Evolutionary conservation across 37 sponge, comb jelly and placozoan genomes (phyloP).

Genomic region (Ephydatia muelleri): DNA sequence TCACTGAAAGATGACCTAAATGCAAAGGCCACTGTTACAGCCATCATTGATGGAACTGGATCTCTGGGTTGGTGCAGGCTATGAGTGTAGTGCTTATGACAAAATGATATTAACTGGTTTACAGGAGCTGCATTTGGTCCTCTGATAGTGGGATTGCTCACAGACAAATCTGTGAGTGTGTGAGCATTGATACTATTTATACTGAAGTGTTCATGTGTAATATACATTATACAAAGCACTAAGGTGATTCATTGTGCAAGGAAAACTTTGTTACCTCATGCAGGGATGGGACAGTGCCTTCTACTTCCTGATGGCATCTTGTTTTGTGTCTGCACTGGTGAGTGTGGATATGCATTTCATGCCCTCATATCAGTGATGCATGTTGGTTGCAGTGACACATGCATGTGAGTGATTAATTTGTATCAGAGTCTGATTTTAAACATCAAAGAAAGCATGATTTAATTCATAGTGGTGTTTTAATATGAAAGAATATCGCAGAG

Average conservation of each 20-base stretch:
- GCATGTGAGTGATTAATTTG: no score
- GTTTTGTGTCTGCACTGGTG: conserved; percentile 72
- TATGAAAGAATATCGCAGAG: no score
- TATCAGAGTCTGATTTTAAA: no score
- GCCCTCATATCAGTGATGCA: no score
- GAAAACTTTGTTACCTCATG: no score
- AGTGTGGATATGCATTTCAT: conserved; percentile 11
- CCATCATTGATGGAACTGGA: conserved; percentile 87
- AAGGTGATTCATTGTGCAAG: no score
- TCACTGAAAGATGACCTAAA: conserved; percentile 63
- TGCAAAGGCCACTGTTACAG: conserved; percentile 87
- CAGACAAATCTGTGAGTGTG: conserved; percentile 8
- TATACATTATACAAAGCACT: no score
- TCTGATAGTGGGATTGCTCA: conserved; percentile 44
- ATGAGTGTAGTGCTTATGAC: background rate
- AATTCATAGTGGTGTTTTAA: no score
- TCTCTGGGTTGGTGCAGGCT: conserved; percentile 48
- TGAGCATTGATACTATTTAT: background rate
- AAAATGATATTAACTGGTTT: background rate
- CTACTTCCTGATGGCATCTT: conserved; percentile 78
- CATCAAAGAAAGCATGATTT: no score
- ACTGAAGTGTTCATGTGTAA: background rate
- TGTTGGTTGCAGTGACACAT: no score
- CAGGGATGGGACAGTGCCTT: conserved; percentile 75
- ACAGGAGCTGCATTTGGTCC: conserved; percentile 69